These are phyloP conservation scores for Forbesichthys agassizii DNA, from an alignment of 2,113 vertebrate species.

Conservation along the genomic window DNA sequence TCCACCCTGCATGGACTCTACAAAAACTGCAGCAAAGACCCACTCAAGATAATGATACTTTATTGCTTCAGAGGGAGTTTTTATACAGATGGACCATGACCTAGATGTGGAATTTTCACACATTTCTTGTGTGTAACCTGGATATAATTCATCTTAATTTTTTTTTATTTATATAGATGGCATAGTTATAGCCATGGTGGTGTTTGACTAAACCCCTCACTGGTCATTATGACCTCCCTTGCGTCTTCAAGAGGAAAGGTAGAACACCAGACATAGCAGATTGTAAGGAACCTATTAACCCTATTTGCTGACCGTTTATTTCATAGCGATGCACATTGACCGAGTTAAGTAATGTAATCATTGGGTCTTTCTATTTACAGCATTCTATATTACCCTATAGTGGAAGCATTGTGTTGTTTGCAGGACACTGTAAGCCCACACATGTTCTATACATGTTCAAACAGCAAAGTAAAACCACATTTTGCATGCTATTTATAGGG, in stretches of 20 bases:
- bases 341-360: conserved; percentile 26
- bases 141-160: conserved; percentile 24
- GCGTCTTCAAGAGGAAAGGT: conserved; percentile 65
- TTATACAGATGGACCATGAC: neutral
- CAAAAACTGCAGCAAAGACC: conserved; percentile 52
- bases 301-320: neutral
- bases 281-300: neutral
- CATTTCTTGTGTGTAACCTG: conserved; percentile 4
- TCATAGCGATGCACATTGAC: neutral
- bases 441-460: neutral
- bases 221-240: conserved; percentile 50
- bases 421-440: neutral
- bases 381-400: no score
- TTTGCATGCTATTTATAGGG: conserved; percentile 2
- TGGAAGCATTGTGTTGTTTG: neutral
- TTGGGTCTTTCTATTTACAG: neutral
- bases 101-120: neutral
- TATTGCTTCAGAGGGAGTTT: conserved; percentile 20
- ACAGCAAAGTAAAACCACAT: neutral
- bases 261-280: conserved; percentile 22
- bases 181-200: conserved; percentile 44
- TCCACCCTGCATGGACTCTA: conserved; percentile 40
- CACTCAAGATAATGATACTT: conserved; percentile 28
- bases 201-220: conserved; percentile 51
- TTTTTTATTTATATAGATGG: conserved; percentile 5